phyloP scores from a whole-genome alignment of 2,888 invertebrate genomes.

The Hanleya hanleyi region DNA sequence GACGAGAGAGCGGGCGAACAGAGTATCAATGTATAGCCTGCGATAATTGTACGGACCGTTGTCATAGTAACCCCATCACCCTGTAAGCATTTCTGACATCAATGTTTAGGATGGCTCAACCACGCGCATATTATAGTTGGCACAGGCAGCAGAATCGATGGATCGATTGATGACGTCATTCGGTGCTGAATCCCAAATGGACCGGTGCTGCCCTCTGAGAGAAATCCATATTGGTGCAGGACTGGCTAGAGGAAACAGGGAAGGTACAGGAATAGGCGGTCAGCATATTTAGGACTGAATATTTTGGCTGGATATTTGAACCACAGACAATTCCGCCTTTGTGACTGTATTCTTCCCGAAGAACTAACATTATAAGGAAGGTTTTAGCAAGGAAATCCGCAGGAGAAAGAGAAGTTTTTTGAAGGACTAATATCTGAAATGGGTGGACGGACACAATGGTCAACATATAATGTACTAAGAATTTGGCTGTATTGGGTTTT shows the following conservation, averaged over 20 bases:
- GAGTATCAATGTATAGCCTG: not conserved
- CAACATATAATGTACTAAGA: not conserved
- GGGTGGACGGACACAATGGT: not conserved
- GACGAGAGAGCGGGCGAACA: not conserved
- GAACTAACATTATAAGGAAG: too few relatives aligned
- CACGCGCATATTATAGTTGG: not conserved
- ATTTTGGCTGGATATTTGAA: not conserved
- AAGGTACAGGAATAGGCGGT: too few relatives aligned
- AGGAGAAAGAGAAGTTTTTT: not conserved
- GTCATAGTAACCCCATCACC: not conserved
- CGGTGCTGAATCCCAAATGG: too few relatives aligned
- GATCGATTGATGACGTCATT: slow-evolving; percentile 1
- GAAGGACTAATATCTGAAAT: not conserved
- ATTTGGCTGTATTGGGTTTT: not conserved
- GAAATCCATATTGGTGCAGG: not conserved
- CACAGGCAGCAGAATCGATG: too few relatives aligned
- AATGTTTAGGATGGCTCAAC: not conserved
- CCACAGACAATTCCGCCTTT: not conserved
- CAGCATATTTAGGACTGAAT: too few relatives aligned
- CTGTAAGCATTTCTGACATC: not conserved
- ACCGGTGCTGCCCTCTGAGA: too few relatives aligned
- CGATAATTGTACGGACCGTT: not conserved
- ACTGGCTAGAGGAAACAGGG: not conserved
- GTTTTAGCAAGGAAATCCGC: too few relatives aligned
- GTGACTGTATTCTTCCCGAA: too few relatives aligned